A percentile compares a stretch with the other conserved stretches of the same genome.
Evolutionary conservation across 1,140 invertebrate species (phyloP).

Genomic region (Callitettix versicolor): DNA sequence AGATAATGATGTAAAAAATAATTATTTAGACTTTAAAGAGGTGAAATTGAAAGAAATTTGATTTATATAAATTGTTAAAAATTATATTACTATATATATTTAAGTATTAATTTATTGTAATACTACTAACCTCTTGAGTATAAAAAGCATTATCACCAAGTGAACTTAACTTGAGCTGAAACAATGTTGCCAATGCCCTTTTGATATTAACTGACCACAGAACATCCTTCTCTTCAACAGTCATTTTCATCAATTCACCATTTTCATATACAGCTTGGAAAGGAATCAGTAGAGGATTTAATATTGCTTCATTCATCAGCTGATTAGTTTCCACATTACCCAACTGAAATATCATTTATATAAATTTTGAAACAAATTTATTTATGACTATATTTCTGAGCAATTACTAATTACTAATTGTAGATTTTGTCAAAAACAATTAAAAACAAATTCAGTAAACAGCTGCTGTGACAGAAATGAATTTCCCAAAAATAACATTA

Average conservation of each 20-base stretch:
- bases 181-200: constrained; percentile 20
- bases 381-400: background rate
- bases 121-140: too few relatives aligned
- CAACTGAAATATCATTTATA: constrained; percentile 9
- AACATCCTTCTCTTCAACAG: constrained; percentile 12
- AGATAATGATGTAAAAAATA: too few relatives aligned
- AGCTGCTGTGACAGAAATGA: background rate
- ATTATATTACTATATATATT: too few relatives aligned
- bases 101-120: too few relatives aligned
- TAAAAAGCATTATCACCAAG: background rate
- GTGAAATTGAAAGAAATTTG: too few relatives aligned
- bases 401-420: background rate
- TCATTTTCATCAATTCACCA: constrained; percentile 13
- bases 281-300: constrained; percentile 1
- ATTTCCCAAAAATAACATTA: background rate
- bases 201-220: constrained; percentile 26
- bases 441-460: background rate
- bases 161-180: constrained; percentile 19
- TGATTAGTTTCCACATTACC: background rate
- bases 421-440: background rate
- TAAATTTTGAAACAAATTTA: background rate
- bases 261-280: constrained; percentile 12
- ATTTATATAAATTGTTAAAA: too few relatives aligned
- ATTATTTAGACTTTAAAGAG: too few relatives aligned
- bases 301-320: background rate